These are phyloP conservation scores for Rhingia rostrata DNA, from an alignment of 2,888 invertebrate genomes.

Conservation along the genomic window DNA sequence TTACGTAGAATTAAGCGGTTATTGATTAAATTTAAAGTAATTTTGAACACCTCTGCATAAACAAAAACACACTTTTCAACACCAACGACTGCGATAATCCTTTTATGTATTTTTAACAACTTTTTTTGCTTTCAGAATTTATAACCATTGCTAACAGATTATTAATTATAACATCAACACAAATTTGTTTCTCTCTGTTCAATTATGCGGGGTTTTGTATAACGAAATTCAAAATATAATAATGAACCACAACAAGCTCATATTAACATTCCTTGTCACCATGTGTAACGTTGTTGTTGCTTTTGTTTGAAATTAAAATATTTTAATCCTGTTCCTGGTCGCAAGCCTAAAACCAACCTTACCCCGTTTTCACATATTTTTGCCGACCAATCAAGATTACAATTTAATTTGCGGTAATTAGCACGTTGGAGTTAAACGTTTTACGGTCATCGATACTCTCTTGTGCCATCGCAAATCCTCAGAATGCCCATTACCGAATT, in stretches of 20 bases:
- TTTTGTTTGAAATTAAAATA: conserved; percentile 34
- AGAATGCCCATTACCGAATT: no score
- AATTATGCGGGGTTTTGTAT: conserved; percentile 39
- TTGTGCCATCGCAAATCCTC: no score
- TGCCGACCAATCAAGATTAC: not conserved
- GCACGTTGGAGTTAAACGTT: not conserved
- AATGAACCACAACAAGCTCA: conserved; percentile 16
- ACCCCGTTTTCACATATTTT: not conserved
- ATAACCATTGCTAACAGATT: conserved; percentile 39
- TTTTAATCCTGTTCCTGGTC: conserved; percentile 5
- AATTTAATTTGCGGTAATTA: conserved; percentile 1
- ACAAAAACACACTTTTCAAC: not conserved
- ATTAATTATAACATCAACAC: conserved; percentile 47
- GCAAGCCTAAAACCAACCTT: not conserved
- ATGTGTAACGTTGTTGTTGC: conserved; percentile 6
- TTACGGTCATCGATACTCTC: conserved; percentile 3
- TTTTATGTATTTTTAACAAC: not conserved
- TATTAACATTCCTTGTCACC: conserved; percentile 34
- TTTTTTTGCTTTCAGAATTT: not conserved
- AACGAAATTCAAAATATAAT: conserved; percentile 47
- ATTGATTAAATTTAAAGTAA: no score
- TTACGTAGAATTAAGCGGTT: no score
- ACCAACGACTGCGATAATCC: no score
- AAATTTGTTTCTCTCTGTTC: conserved; percentile 1
- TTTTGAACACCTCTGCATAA: no score